phyloP scores from a whole-genome alignment of 2,888 invertebrate species.

The Ornithoptera priamus region DNA sequence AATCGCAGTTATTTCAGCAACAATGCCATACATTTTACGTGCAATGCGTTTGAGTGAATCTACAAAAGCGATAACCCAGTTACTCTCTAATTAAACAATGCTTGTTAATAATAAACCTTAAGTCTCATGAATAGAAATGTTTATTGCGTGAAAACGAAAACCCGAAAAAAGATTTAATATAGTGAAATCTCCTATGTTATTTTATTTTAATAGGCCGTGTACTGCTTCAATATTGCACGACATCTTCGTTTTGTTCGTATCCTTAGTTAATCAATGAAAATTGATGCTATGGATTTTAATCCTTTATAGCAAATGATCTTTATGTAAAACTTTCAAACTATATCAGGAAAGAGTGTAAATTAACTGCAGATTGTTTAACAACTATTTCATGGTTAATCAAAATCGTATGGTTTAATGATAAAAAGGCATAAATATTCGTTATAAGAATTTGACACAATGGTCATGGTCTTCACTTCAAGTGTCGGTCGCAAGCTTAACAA shows the following conservation, averaged over 20 bases:
- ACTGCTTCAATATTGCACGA: slow-evolving; percentile 29
- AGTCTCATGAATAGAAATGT: neutral
- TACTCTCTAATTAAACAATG: slow-evolving; percentile 21
- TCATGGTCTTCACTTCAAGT: too few species aligned
- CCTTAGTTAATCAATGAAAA: slow-evolving; percentile 12
- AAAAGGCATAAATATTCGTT: too few species aligned
- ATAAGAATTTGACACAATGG: too few species aligned
- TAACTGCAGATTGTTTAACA: too few species aligned
- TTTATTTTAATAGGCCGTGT: slow-evolving; percentile 26
- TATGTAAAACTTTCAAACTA: too few species aligned
- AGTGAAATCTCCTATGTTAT: slow-evolving; percentile 20
- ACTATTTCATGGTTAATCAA: too few species aligned
- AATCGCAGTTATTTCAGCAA: slow-evolving; percentile 18
- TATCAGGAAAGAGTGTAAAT: too few species aligned
- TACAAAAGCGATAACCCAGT: slow-evolving; percentile 27
- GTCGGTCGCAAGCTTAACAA: too few species aligned
- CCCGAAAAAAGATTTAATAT: slow-evolving; percentile 24
- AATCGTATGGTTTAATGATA: too few species aligned
- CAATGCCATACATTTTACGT: slow-evolving; percentile 24
- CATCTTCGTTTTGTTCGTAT: slow-evolving; percentile 17
- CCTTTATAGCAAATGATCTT: too few species aligned
- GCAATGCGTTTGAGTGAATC: slow-evolving; percentile 25
- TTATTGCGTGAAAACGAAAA: slow-evolving; percentile 2
- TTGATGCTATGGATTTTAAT: neutral
- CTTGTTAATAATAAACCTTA: slow-evolving; percentile 16